Conservation (phyloP, 2,888 invertebrate genomes). For the Anorthoa munda region DNA sequence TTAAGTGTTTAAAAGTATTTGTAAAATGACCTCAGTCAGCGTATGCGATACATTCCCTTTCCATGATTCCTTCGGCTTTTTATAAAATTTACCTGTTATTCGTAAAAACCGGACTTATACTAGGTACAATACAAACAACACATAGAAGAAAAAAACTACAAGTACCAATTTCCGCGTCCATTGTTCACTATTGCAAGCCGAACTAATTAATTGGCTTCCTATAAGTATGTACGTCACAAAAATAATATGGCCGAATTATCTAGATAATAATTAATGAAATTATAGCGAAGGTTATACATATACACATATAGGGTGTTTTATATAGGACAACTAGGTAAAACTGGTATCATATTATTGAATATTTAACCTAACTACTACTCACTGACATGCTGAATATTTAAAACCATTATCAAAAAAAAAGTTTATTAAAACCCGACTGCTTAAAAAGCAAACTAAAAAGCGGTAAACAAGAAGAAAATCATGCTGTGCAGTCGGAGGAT, state of each 20-base stretch:
- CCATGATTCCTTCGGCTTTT: conserved; percentile 2
- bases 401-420: too few relatives aligned
- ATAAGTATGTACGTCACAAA: conserved; percentile 31
- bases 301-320: conserved; percentile 1
- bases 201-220: conserved; percentile 37
- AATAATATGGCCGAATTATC: conserved; percentile 26
- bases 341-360: neutral
- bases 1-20: neutral
- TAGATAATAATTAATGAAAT: conserved; percentile 45
- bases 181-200: conserved; percentile 24
- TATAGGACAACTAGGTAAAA: neutral
- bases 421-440: too few relatives aligned
- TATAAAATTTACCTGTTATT: conserved; percentile 31
- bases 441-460: too few relatives aligned
- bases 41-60: conserved; percentile 25
- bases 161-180: conserved; percentile 17
- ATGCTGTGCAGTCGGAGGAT: too few relatives aligned
- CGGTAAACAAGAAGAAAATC: too few relatives aligned
- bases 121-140: conserved; percentile 5
- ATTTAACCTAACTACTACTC: neutral
- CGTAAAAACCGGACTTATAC: conserved; percentile 26
- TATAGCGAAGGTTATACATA: conserved; percentile 21
- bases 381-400: too few relatives aligned
- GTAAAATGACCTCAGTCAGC: neutral
- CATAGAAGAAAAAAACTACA: conserved; percentile 14